Conservation (phyloP, 1,140 invertebrate genomes). For the Euura saliciscinereae region DNA sequence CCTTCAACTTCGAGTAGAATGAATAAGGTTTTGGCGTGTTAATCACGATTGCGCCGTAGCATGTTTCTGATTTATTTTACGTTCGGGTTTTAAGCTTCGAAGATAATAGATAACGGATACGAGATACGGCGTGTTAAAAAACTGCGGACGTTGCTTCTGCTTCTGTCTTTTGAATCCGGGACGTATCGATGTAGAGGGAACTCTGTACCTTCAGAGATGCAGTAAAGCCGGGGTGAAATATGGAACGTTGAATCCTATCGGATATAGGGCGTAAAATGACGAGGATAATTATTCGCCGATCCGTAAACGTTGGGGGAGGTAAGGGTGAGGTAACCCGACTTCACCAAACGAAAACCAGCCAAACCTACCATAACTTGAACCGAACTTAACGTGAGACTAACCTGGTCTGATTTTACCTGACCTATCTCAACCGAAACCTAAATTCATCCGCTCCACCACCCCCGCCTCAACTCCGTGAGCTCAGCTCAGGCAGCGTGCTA, state of each 20-base stretch:
- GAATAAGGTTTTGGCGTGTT: constrained; percentile 4
- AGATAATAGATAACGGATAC: background rate
- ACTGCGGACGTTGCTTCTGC: too few relatives aligned
- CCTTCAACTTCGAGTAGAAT: background rate
- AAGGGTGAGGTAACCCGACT: background rate
- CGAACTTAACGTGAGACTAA: background rate
- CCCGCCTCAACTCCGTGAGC: background rate
- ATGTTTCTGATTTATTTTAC: background rate
- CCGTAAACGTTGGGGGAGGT: background rate
- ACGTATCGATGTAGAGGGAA: too few relatives aligned
- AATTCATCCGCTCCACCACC: background rate
- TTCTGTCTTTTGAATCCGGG: too few relatives aligned
- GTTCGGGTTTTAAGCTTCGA: background rate
- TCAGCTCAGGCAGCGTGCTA: constrained; percentile 22
- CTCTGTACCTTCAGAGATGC: too few relatives aligned
- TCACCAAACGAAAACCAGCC: background rate
- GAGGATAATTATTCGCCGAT: background rate
- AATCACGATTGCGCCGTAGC: background rate
- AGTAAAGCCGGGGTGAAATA: too few relatives aligned
- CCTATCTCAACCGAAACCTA: background rate
- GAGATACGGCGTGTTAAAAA: too few relatives aligned
- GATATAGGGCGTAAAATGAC: background rate
- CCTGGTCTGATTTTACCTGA: background rate
- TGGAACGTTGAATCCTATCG: too few relatives aligned
- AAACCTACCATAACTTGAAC: background rate